Evolutionary conservation across 2,888 invertebrate genomes (phyloP), one percentile per base, ranked within the genome.

Genomic region (Micoletzkya japonica): DNA sequence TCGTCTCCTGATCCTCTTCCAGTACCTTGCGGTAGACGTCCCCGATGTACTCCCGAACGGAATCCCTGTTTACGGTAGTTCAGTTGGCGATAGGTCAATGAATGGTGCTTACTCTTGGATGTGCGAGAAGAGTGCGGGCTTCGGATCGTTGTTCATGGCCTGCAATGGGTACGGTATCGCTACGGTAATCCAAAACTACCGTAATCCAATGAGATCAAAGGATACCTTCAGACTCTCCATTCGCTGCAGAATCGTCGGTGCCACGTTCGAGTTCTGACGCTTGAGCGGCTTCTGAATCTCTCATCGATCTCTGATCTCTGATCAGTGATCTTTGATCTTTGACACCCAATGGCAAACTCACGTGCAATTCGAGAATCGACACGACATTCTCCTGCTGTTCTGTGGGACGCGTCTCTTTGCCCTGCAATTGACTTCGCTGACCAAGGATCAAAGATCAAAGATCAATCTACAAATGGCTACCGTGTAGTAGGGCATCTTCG

Each of bases 1-100:
- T 49, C 3, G 50, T 30, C 32, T 63, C 63, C 24, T 30, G 44
- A 2, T 49, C 44, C 17, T 63, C 63, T 26, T 63, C 50, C 50
- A 63, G 50, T 24, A 50, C 50, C 63, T 63, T n/a, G 10, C 32
- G 49, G 30, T 63, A 50, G 24, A 30, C 30, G 4, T 63, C 32
- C 49, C 50, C n/a, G 63, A 63, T 63, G 50, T 50, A 63, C 20
- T 37, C 50, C 32, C 63, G 49, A n/a, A 63, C 63, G n/a, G 63
- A 20, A 7, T 44, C 20, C 10, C 63, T 63, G 63, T 1, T 32
- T 63, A 54, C 28, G 54, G 54, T 28, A 54, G 54, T 28, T 30
- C 36, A 36, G 36, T 34, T 24, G 14, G 3, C 58, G 10, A 14
- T 1, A 10, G 10, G 32, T n/a, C n/a, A n/a, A n/a, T n/a, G 14